Percentiles rank a stretch among this genome's conserved stretches.
Evolutionary conservation across 2,113 vertebrate genomes (phyloP).

Genomic region (Nothobranchius furzeri): DNA sequence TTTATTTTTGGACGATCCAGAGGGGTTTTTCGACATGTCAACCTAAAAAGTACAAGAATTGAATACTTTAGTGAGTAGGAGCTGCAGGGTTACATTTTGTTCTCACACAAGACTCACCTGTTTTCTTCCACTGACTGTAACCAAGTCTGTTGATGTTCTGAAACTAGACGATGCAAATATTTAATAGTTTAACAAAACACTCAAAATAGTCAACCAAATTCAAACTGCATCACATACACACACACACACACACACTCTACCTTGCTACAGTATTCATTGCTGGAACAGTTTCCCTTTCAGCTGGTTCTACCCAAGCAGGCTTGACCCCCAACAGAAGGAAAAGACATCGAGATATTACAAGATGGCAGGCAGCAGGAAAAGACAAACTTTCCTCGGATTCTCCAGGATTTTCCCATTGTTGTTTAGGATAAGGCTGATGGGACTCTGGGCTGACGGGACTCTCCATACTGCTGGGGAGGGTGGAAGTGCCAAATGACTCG

Average conservation of each 20-base stretch:
- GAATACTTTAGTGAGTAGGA: slow-evolving; percentile 10
- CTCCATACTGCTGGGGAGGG: slow-evolving; percentile 76
- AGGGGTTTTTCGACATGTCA: slow-evolving; percentile 66
- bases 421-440: slow-evolving; percentile 55
- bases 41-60: slow-evolving; percentile 54
- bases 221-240: not conserved
- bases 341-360: slow-evolving; percentile 80
- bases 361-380: slow-evolving; percentile 77
- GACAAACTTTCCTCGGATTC: slow-evolving; percentile 70
- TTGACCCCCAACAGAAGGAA: slow-evolving; percentile 81
- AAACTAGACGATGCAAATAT: slow-evolving; percentile 12
- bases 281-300: slow-evolving; percentile 43
- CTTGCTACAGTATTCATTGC: slow-evolving; percentile 45
- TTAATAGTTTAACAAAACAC: slow-evolving; percentile 7
- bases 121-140: slow-evolving; percentile 53
- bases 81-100: not conserved
- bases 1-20: slow-evolving; percentile 73
- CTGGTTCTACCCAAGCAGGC: slow-evolving; percentile 77
- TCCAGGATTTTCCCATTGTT: slow-evolving; percentile 59
- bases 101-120: slow-evolving; percentile 36
- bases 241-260: slow-evolving; percentile 41
- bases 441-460: slow-evolving; percentile 73
- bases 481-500: slow-evolving; percentile 82
- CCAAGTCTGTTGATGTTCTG: slow-evolving; percentile 63
- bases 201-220: not conserved